These are phyloP conservation scores for Xestia c-nigrum DNA, from an alignment of 2,888 invertebrate species.

Conservation along the genomic window DNA sequence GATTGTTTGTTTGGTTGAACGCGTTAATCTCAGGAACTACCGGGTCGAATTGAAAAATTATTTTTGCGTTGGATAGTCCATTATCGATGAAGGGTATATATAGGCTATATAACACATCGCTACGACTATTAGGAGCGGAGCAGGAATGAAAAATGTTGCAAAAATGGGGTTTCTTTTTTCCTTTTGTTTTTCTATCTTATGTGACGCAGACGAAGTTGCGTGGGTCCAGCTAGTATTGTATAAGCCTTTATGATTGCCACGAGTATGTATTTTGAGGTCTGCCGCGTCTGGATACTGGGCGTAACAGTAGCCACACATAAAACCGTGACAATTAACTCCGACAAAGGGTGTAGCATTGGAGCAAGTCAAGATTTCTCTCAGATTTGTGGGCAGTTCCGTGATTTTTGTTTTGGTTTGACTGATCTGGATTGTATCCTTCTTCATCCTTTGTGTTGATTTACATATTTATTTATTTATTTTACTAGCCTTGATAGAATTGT, in stretches of 20 bases:
- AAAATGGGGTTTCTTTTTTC: no score
- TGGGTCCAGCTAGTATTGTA: no score
- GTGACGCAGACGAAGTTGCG: no score
- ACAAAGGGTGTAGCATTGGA: slow-evolving; percentile 76
- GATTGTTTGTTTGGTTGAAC: no score
- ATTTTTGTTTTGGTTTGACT: slow-evolving; percentile 13
- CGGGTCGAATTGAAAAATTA: no score
- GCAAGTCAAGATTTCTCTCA: slow-evolving; percentile 32
- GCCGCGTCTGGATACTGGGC: slow-evolving; percentile 64
- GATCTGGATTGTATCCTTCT: background rate
- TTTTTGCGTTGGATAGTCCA: no score
- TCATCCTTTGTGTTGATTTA: background rate
- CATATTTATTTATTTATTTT: background rate
- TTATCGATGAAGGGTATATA: no score
- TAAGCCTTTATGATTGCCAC: slow-evolving; percentile 58
- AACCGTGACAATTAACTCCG: slow-evolving; percentile 66
- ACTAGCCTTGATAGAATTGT: background rate
- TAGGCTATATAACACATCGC: no score
- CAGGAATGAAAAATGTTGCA: no score
- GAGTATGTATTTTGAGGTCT: slow-evolving; percentile 71
- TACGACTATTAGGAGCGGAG: no score
- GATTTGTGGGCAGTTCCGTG: slow-evolving; percentile 32
- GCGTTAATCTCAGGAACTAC: no score
- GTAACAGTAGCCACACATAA: slow-evolving; percentile 71
- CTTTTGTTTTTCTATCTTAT: no score